Base-by-base conservation (phyloP, 2,888 invertebrate species). In the Eugnorisma glareosa region DNA sequence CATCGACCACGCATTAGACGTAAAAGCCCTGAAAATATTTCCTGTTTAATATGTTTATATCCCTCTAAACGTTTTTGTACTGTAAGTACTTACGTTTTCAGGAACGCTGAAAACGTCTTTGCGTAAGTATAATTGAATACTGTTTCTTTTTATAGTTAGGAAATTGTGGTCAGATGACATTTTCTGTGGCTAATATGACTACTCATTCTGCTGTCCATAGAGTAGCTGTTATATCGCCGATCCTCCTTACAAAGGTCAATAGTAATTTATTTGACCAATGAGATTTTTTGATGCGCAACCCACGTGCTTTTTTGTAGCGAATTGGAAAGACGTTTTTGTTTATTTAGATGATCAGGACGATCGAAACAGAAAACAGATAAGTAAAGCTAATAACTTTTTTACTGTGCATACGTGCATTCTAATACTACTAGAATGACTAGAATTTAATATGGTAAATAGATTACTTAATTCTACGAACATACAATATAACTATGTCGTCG, bases 181-280 rank as follows among this genome's bases (percentile, higher is more conserved):
- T 75, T 63, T 45, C 51, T 75, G 24, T 18, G 13, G 57, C 67
- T 54, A 54, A 54, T 74, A 81, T 75, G n/a, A 67, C 21, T 51
- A 63, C 40, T 54, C 10, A 54, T 75, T 37, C 10, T 4, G 15
- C 1, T 31, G 21, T 61, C 8, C 45, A 35, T 54, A 81, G 45
- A 75, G 7, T 31, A n/a, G 51, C 7, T n/a, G 51, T 59, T 45
- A 31, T 67, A 54, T 75, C 43, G 40, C 51, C 43, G 24, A 73
- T 28, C 40, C 40, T 66, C n/a, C 8, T 31, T 43, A 35, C 4
- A 28, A 13, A 74, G 59, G 54, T 64, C 63, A 54, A 45, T 40
- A n/a, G 21, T 37, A 35, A 75, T 81, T 75, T 51, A 67, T 67
- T 67, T 59, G 24, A 28, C 5, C 21, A 31, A 48, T 48, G 31